phyloP scores from a whole-genome alignment of 2,113 vertebrate genomes.

The Anarhynchus alexandrinus region DNA sequence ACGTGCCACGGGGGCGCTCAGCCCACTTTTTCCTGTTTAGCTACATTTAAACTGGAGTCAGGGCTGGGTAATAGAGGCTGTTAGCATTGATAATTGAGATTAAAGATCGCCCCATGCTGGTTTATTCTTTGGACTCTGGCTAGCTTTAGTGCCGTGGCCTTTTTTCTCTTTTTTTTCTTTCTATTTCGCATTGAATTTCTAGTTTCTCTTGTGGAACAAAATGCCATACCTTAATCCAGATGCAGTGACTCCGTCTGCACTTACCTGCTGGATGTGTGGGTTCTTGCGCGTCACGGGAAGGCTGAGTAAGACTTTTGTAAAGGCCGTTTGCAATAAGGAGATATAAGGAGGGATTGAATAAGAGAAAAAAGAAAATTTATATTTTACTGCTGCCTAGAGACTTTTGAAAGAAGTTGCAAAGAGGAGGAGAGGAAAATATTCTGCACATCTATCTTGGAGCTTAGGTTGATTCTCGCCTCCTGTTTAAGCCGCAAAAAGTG shows the following conservation, averaged over 20 bases:
- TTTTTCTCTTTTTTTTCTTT: neutral
- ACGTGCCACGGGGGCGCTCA: accelerated
- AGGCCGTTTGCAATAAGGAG: neutral
- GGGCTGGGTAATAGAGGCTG: neutral
- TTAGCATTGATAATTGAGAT: neutral
- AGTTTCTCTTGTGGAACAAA: neutral
- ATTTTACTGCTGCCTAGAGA: neutral
- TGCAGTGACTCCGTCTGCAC: neutral
- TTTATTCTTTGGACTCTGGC: neutral
- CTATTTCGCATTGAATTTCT: neutral
- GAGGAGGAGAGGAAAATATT: neutral
- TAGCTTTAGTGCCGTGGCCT: neutral
- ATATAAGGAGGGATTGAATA: neutral
- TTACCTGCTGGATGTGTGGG: neutral
- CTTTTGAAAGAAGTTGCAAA: neutral
- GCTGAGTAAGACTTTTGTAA: neutral
- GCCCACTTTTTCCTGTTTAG: neutral
- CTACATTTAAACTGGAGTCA: neutral
- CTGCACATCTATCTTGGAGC: too few species aligned
- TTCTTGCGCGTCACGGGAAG: neutral
- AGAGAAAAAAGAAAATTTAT: neutral
- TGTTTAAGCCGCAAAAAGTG: neutral
- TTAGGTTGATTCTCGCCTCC: neutral
- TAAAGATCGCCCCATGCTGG: neutral
- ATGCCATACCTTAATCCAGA: neutral